Percentiles rank a stretch among this genome's conserved stretches.
These are phyloP conservation scores for Meriones unguiculatus DNA, from an alignment of 2,113 vertebrate genomes.

Conservation along the genomic window DNA sequence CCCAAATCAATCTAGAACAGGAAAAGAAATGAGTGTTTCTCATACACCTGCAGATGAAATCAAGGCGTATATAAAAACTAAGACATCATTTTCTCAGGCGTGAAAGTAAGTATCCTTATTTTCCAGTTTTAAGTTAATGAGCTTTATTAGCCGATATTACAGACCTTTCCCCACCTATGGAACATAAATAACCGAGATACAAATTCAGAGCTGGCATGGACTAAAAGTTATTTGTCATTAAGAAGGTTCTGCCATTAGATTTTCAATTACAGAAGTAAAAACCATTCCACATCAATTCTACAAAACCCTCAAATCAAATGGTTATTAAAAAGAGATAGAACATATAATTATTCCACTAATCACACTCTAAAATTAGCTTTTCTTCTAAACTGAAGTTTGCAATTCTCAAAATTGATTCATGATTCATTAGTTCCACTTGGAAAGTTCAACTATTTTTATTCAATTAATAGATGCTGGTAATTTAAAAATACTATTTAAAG, in stretches of 20 bases:
- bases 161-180: neutral
- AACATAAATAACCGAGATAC: slow-evolving; percentile 12
- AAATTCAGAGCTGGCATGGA: slow-evolving; percentile 35
- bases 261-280: slow-evolving; percentile 38
- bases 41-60: slow-evolving; percentile 43
- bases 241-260: neutral
- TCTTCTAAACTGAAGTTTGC: slow-evolving; percentile 59
- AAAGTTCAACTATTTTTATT: slow-evolving; percentile 58
- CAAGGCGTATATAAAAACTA: neutral
- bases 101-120: slow-evolving; percentile 5
- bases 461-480: slow-evolving; percentile 61
- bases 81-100: neutral
- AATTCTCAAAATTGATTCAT: slow-evolving; percentile 67
- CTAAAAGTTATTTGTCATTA: neutral
- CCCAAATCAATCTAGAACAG: slow-evolving; percentile 94
- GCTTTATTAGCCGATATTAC: neutral
- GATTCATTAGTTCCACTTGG: slow-evolving; percentile 29
- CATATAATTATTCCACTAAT: slow-evolving; percentile 57
- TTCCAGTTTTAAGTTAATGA: slow-evolving; percentile 6
- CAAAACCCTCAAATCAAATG: slow-evolving; percentile 52
- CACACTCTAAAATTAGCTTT: slow-evolving; percentile 63
- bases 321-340: slow-evolving; percentile 34
- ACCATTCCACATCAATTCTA: slow-evolving; percentile 66
- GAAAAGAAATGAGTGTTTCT: slow-evolving; percentile 29
- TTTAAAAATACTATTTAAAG: slow-evolving; percentile 70